Evolutionary conservation across 2,797 vertebrate genomes (phyloP), one percentile per base, ranked within the genome.

Genomic region (Argyrosomus regius): DNA sequence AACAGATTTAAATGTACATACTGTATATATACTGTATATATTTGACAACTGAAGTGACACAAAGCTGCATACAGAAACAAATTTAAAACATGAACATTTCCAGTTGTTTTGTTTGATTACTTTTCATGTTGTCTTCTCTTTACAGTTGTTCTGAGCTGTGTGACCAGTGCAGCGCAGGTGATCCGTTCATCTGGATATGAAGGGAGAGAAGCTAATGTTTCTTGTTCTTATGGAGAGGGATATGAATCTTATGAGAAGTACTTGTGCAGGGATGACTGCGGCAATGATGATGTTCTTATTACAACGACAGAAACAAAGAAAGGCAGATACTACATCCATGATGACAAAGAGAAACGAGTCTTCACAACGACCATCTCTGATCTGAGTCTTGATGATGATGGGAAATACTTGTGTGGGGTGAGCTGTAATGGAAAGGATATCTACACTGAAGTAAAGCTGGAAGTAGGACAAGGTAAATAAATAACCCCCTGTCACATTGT

Each of bases 171-270:
- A n/a, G n/a, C n/a, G n/a, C n/a, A n/a, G n/a, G n/a, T n/a, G n/a
- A n/a, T n/a, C n/a, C n/a, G n/a, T n/a, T n/a, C n/a, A n/a, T n/a
- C 31, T 66, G 91, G 81, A 60, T 83, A 88, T 63, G 24, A 79
- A 56, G 66, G 88, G 5, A 13, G 12, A 35, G 12, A 72, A 2
- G 78, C 59, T 1, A 0, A 6, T 0, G 14, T 93, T 9, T 50
- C 16, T 6, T 92, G 92, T 24, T 2, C 53, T 5, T 93, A 91
- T 56, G 0, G 0, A 0, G 0, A 0, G 0, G 49, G 54, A 35
- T 91, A 91, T 56, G 54, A 90, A 24, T 4, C 10, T 2, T 22
- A 86, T 64, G 43, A 70, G 0, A 93, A 94, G 70, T 94, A 94
- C 74, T 39, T 94, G 53, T 94, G 93, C 59, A 90, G 24, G 66